Evolutionary conservation across 2,888 invertebrate genomes (phyloP), one percentile per base, ranked within the genome.

Genomic region (Drosophila emarginata): DNA sequence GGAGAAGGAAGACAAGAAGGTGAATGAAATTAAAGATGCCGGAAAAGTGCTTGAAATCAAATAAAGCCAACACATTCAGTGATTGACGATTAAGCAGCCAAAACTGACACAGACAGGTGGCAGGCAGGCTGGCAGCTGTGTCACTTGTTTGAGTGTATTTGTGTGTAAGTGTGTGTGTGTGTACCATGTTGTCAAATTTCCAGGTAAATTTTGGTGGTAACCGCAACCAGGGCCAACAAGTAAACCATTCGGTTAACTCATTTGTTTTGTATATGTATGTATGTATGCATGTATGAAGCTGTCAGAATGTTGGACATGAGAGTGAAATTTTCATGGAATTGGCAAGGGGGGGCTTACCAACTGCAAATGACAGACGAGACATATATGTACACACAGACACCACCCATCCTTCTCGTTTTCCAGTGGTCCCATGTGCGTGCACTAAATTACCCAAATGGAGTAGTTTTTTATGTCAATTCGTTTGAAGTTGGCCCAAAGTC

Each of bases 111-210:
- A 32, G 39, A 28, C 45, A 2, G 21, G 18, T 11, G 7, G 32
- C 3, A 32, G 32, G 26, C 11, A 18, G 15, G 9, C 15, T 4
- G 39, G 26, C 26, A 37, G 39, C 52, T 72, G 81, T 60, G 82
- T 54, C 85, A 84, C 82, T 78, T 85, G 32, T 11, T 32, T 9
- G 2, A 9, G 82, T 65, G 71, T 32, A 79, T 65, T 68, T 32
- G 32, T 9, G 32, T 32, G 32, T 28, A 6, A 5, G 4, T 9
- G 32, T 32, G 11, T 32, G 32, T 32, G 79, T 65, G 68, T 50
- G 51, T 69, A 18, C 32, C 54, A 78, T 78, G 79, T 79, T 86
- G 84, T 78, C 87, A 84, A 86, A 84, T 86, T 83, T 86, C 80
- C 45, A 80, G 83, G 80, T 78, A 67, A 79, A 80, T 79, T 81